Percentiles rank a stretch among this genome's conserved stretches.
Evolutionary conservation across 92 coral and sea anemone genomes (phyloP).

Genomic region (Porites evermanni): DNA sequence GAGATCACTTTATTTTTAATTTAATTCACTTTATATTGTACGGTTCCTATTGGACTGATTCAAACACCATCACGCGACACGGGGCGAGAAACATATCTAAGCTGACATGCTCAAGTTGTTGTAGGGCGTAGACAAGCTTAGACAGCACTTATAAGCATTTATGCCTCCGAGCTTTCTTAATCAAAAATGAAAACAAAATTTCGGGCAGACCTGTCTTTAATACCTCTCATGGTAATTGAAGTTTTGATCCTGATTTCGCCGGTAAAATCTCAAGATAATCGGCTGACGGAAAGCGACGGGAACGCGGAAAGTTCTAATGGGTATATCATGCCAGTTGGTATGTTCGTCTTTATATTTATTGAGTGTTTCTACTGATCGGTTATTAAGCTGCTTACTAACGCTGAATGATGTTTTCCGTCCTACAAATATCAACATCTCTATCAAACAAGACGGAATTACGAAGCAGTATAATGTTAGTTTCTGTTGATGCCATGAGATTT

Average conservation of each 20-base stretch:
- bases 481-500: neutral
- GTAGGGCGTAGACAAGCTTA: neutral
- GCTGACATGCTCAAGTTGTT: neutral
- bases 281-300: neutral
- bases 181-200: neutral
- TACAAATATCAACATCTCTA: too few species aligned
- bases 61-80: too few species aligned
- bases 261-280: neutral
- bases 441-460: neutral
- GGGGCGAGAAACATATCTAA: too few species aligned
- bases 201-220: too few species aligned
- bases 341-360: neutral
- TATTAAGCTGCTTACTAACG: neutral
- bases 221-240: neutral
- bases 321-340: slow-evolving; percentile 15
- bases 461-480: neutral
- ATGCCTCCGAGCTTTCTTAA: neutral
- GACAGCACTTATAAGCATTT: neutral
- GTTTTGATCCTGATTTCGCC: neutral
- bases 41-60: too few species aligned
- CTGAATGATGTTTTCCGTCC: neutral
- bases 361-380: neutral
- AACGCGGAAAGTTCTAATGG: neutral
- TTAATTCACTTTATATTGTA: too few species aligned
- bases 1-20: neutral